These are phyloP conservation scores for Neotoxoptera formosana DNA, from an alignment of 1,140 invertebrate genomes.

Conservation along the genomic window DNA sequence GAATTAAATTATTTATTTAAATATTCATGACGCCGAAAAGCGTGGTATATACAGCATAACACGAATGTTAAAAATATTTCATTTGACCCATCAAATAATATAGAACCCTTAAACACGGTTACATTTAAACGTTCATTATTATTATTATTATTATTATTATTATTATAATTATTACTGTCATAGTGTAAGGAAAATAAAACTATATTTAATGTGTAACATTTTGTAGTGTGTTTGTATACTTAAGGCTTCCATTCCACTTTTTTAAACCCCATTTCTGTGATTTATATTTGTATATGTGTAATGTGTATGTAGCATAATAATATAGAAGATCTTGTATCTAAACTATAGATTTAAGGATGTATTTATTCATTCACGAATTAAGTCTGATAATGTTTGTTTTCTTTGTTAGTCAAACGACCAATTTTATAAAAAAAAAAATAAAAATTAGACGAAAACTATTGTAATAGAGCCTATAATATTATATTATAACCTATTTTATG, in stretches of 20 bases:
- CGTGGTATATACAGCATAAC: background rate
- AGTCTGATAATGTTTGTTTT: conserved; percentile 48
- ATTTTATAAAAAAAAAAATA: conserved; percentile 19
- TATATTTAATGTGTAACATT: conserved; percentile 28
- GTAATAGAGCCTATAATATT: conserved; percentile 16
- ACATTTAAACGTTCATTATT: background rate
- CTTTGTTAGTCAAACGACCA: conserved; percentile 48
- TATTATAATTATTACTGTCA: background rate
- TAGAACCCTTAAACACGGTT: background rate
- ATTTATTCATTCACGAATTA: conserved; percentile 44
- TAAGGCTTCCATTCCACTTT: conserved; percentile 47
- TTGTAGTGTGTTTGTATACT: conserved; percentile 34
- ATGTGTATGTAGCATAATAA: conserved; percentile 15
- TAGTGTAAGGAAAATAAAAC: background rate
- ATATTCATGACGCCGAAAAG: background rate
- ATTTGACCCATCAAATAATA: background rate
- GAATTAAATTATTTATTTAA: conserved; percentile 6
- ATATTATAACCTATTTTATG: conserved; percentile 31
- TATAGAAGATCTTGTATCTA: background rate
- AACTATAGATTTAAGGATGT: conserved; percentile 35
- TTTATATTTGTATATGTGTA: conserved; percentile 30
- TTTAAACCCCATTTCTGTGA: conserved; percentile 41
- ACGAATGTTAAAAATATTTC: conserved; percentile 6
- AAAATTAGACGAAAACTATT: conserved; percentile 4
- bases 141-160: background rate